Evolutionary conservation across 2,113 vertebrate genomes (phyloP).

Genomic region (Rostratula benghalensis): DNA sequence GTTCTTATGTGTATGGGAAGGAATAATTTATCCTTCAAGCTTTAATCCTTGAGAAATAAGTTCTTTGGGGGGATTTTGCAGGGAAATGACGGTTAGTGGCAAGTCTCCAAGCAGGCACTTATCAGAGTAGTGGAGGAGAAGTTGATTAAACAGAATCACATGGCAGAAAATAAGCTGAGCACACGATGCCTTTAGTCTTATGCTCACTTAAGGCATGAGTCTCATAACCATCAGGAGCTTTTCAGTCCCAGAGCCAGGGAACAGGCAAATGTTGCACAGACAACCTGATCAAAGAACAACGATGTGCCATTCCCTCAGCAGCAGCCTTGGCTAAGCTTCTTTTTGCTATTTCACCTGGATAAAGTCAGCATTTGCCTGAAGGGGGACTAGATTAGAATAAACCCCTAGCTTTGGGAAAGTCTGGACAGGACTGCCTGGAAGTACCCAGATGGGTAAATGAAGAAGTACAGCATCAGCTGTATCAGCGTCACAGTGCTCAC

Average conservation of each 20-base stretch:
- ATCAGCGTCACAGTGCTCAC: neutral
- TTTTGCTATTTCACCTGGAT: neutral
- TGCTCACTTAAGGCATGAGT: neutral
- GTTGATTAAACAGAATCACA: slow-evolving; percentile 39
- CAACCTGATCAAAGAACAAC: neutral
- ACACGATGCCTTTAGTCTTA: neutral
- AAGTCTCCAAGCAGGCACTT: slow-evolving; percentile 20
- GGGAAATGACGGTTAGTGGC: slow-evolving; percentile 27
- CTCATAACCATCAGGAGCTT: neutral
- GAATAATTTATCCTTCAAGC: slow-evolving; percentile 43
- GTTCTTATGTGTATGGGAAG: neutral
- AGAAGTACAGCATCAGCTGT: neutral
- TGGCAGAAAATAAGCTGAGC: slow-evolving; percentile 23
- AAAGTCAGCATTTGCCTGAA: neutral
- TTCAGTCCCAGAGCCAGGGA: neutral
- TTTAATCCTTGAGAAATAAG: slow-evolving; percentile 56
- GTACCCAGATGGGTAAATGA: accelerated
- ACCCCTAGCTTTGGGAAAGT: neutral
- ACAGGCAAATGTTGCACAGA: neutral
- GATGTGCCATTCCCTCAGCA: neutral
- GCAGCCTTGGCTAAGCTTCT: neutral
- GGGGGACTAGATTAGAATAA: neutral
- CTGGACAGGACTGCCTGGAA: neutral
- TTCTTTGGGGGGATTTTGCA: slow-evolving; percentile 31
- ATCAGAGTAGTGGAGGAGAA: neutral